phyloP scores from a whole-genome alignment of 2,888 invertebrate species.

The Plagodis pulveraria region DNA sequence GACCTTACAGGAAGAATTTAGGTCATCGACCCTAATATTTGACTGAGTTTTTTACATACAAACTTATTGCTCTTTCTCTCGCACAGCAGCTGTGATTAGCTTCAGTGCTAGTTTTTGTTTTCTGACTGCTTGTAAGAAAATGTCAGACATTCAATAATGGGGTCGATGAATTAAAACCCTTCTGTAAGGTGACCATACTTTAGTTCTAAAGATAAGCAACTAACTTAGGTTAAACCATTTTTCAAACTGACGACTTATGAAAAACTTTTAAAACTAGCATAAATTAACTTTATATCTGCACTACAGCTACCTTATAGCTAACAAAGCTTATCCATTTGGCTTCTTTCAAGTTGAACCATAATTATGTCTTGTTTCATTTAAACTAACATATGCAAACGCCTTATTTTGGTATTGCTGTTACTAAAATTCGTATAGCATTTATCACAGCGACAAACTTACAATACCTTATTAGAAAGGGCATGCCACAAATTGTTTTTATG shows the following conservation, averaged over 20 bases:
- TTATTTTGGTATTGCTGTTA: slow-evolving; percentile 78
- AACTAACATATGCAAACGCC: slow-evolving; percentile 66
- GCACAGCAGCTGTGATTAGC: too few relatives aligned
- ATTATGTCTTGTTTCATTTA: slow-evolving; percentile 78
- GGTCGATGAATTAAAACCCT: too few relatives aligned
- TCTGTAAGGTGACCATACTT: too few relatives aligned
- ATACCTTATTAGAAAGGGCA: slow-evolving; percentile 4
- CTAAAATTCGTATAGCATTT: slow-evolving; percentile 30
- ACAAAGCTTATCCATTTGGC: slow-evolving; percentile 82
- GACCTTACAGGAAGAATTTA: too few relatives aligned
- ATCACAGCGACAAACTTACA: slow-evolving; percentile 21
- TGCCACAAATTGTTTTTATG: neutral
- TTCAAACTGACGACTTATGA: slow-evolving; percentile 19
- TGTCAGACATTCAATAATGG: too few relatives aligned
- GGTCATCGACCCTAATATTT: too few relatives aligned
- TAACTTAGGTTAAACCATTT: slow-evolving; percentile 8
- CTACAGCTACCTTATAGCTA: slow-evolving; percentile 56
- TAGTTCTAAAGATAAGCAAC: neutral
- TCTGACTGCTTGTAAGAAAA: too few relatives aligned
- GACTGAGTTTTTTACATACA: too few relatives aligned
- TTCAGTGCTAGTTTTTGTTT: too few relatives aligned
- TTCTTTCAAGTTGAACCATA: slow-evolving; percentile 84
- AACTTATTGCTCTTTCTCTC: too few relatives aligned
- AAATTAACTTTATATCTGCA: slow-evolving; percentile 44
- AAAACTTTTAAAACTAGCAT: slow-evolving; percentile 30